Conservation (phyloP, 2,888 invertebrate genomes). For the Brachycybe producta region DNA sequence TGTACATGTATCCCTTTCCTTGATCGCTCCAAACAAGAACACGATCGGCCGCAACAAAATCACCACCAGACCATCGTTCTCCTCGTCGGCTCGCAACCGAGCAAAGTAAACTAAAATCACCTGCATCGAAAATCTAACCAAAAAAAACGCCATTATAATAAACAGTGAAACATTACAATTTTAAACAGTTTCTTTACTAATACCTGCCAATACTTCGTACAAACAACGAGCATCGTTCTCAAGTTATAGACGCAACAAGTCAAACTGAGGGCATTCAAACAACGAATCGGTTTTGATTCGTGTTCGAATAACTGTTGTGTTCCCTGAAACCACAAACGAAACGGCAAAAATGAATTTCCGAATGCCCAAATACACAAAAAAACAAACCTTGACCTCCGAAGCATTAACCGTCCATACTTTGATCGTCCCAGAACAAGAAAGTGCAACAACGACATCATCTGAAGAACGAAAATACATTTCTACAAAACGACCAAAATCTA, state of each 20-base stretch:
- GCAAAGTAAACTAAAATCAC: conserved; percentile 91
- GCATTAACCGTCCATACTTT: conserved; percentile 89
- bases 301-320: conserved; percentile 60
- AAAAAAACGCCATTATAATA: conserved; percentile 22
- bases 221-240: conserved; percentile 89
- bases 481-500: too few species aligned
- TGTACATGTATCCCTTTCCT: conserved; percentile 90
- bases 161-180: too few species aligned
- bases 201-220: conserved; percentile 93
- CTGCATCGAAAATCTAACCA: conserved; percentile 56
- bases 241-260: conserved; percentile 93
- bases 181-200: too few species aligned
- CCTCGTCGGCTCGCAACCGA: conserved; percentile 78
- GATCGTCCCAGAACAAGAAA: conserved; percentile 90
- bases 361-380: background rate
- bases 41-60: conserved; percentile 79
- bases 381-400: conserved; percentile 52
- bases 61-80: conserved; percentile 90
- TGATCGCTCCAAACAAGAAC: conserved; percentile 92
- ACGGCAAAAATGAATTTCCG: background rate
- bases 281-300: conserved; percentile 92
- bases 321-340: conserved; percentile 14
- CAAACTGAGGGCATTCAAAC: conserved; percentile 80
- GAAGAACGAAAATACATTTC: conserved; percentile 24
- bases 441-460: conserved; percentile 89